phyloP scores from a whole-genome alignment of 2,797 vertebrate genomes.

The Euthynnus affinis region DNA sequence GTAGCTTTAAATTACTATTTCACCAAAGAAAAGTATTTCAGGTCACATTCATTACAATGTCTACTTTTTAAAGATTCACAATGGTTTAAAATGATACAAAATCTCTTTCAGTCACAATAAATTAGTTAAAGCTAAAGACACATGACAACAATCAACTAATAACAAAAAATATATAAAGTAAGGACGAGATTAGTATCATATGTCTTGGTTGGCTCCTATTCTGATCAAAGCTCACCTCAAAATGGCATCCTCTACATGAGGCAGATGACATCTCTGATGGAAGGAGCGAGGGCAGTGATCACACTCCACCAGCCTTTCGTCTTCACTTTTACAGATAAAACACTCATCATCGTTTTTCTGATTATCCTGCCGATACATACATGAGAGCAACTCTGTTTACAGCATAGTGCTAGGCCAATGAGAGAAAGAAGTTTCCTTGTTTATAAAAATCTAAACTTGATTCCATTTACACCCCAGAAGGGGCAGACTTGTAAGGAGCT shows the following conservation, averaged over 20 bases:
- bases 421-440: neutral
- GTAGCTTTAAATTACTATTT: too few species aligned
- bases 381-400: neutral
- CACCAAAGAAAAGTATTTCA: neutral
- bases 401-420: neutral
- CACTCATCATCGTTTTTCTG: slow-evolving; percentile 82
- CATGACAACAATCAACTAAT: neutral
- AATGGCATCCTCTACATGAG: slow-evolving; percentile 24
- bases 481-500: neutral
- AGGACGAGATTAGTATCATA: too few species aligned
- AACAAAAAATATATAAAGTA: neutral
- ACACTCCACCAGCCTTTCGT: slow-evolving; percentile 67
- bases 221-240: slow-evolving; percentile 60
- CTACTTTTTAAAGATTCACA: neutral
- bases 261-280: slow-evolving; percentile 82
- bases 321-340: slow-evolving; percentile 62
- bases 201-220: fast-evolving
- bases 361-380: slow-evolving; percentile 58
- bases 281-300: slow-evolving; percentile 82
- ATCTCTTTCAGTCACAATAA: neutral
- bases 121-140: neutral
- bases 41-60: neutral
- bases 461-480: neutral
- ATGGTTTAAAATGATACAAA: neutral
- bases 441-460: neutral